Percentiles rank a stretch among this genome's conserved stretches.
phyloP scores from a whole-genome alignment of 2,113 vertebrate genomes.

The Heptranchias perlo region DNA sequence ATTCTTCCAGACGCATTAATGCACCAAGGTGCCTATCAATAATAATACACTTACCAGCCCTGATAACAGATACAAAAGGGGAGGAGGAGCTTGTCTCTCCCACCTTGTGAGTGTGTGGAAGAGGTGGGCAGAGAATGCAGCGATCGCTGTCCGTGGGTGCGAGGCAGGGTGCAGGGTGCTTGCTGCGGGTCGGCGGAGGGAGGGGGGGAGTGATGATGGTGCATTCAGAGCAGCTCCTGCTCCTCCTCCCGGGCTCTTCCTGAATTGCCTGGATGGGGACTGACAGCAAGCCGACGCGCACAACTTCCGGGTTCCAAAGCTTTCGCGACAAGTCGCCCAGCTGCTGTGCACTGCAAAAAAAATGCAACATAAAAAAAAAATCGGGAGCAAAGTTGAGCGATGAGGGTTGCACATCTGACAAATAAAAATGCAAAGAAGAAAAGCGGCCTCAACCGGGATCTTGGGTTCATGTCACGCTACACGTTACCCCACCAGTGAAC shows the following conservation, averaged over 20 bases:
- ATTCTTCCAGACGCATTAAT: background rate
- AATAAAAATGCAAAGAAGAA: background rate
- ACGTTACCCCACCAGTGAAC: too few relatives aligned
- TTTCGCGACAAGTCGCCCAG: background rate
- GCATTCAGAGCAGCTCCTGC: background rate
- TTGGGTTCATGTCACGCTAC: too few relatives aligned
- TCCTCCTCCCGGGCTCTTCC: background rate
- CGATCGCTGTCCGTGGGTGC: constrained; percentile 42
- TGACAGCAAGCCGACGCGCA: background rate
- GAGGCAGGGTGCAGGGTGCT: constrained; percentile 1
- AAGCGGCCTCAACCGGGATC: too few relatives aligned
- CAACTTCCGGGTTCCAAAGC: background rate
- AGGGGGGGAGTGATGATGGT: constrained; percentile 33
- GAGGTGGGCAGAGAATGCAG: fast-evolving
- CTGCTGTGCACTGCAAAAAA: background rate
- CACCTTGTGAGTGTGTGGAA: background rate
- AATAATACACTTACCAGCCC: background rate
- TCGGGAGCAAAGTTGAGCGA: background rate
- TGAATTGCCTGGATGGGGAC: background rate
- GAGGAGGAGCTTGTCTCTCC: too few relatives aligned
- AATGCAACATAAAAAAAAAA: background rate
- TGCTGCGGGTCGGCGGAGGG: constrained; percentile 42
- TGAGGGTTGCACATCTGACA: background rate
- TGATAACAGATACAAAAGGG: background rate
- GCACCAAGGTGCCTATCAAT: background rate